phyloP scores from a whole-genome alignment of 2,113 vertebrate genomes.

The Argyrosomus japonicus region DNA sequence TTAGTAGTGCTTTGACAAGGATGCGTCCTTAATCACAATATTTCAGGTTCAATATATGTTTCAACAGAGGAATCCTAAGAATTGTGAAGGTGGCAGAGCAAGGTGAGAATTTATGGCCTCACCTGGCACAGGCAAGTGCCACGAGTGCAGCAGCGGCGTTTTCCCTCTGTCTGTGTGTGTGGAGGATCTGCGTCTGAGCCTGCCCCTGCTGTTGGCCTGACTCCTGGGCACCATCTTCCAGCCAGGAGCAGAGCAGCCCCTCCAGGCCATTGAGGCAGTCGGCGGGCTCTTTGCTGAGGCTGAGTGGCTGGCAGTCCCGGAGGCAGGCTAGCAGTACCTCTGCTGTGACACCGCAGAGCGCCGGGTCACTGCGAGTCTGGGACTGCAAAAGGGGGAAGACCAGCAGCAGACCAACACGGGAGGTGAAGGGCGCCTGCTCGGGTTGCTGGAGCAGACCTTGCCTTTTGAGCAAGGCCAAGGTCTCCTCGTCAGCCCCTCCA shows the following conservation, averaged over 20 bases:
- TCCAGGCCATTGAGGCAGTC: conserved; percentile 98
- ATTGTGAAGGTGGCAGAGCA: background rate
- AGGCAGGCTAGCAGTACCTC: conserved; percentile 97
- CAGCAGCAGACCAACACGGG: conserved; percentile 93
- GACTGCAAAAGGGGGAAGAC: conserved; percentile 98
- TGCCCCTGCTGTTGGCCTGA: conserved; percentile 85
- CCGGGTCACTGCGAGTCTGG: conserved; percentile 95
- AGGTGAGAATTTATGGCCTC: conserved; percentile 54
- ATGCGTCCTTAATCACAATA: background rate
- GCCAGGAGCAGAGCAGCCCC: conserved; percentile 95
- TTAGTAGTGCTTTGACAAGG: background rate
- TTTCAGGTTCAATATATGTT: background rate
- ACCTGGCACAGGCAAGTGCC: conserved; percentile 98
- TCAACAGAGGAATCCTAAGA: background rate
- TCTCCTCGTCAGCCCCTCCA: conserved; percentile 92
- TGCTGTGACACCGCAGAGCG: conserved; percentile 96
- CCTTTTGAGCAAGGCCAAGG: conserved; percentile 93
- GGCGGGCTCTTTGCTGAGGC: conserved; percentile 96
- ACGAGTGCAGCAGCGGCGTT: conserved; percentile 97
- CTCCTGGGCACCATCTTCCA: conserved; percentile 89
- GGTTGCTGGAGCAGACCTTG: conserved; percentile 95
- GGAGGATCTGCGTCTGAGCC: conserved; percentile 87
- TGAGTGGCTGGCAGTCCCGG: conserved; percentile 97
- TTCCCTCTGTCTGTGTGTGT: conserved; percentile 90
- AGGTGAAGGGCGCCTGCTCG: conserved; percentile 96